Conservation (phyloP, 2,113 vertebrate species). For the Chloroceryle aenea region DNA sequence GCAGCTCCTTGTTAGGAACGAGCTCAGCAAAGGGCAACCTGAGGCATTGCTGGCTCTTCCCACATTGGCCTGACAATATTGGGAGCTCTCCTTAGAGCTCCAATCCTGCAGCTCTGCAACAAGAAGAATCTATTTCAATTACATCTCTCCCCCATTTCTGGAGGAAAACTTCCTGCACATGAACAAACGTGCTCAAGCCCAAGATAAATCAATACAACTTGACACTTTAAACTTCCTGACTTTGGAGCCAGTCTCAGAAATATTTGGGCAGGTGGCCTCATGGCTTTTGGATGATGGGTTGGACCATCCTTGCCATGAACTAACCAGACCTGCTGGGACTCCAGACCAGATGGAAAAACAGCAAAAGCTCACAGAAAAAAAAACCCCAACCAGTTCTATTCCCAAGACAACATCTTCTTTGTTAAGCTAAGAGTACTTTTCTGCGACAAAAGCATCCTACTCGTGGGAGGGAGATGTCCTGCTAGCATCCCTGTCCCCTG, state of each 20-base stretch:
- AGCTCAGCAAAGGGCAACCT: not conserved
- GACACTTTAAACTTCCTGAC: not conserved
- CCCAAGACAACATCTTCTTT: not conserved
- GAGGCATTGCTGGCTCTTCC: not conserved
- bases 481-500: not conserved
- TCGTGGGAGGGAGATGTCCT: not conserved
- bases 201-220: not conserved
- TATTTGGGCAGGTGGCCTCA: not conserved
- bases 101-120: not conserved
- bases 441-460: not conserved
- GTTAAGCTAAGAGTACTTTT: not conserved
- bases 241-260: not conserved
- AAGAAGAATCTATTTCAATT: not conserved
- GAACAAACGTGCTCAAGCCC: not conserved
- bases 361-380: not conserved
- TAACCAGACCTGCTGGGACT: not conserved
- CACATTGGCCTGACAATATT: accelerated
- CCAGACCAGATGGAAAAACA: not conserved
- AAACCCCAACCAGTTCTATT: not conserved
- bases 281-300: not conserved
- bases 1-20: not conserved
- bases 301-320: not conserved
- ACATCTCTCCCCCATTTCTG: not conserved
- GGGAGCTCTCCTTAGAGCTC: not conserved
- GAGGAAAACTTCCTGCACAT: not conserved